Percentiles rank a stretch among this genome's conserved stretches.
Conservation (phyloP, 2,113 vertebrate genomes). For the Mesembrinibis cayennensis region DNA sequence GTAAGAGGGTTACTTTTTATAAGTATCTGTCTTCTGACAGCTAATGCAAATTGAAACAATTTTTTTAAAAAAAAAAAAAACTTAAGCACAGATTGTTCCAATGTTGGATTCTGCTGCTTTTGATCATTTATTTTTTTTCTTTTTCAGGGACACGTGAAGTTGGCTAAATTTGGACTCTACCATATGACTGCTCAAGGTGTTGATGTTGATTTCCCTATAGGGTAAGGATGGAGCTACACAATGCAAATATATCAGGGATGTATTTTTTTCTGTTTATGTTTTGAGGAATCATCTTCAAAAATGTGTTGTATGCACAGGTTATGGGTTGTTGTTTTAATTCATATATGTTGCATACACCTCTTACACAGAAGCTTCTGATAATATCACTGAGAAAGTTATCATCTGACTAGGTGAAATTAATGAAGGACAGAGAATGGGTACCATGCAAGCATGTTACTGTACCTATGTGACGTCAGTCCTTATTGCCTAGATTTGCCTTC, state of each 20-base stretch:
- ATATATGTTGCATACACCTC: not conserved
- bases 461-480: not conserved
- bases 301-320: not conserved
- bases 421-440: not conserved
- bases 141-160: conserved; percentile 87
- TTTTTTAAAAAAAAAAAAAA: not conserved
- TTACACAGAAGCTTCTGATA: not conserved
- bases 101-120: not conserved
- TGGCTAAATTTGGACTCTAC: conserved; percentile 97
- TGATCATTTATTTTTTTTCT: not conserved
- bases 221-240: conserved; percentile 75
- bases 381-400: not conserved
- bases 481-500: not conserved
- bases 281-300: not conserved
- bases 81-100: not conserved
- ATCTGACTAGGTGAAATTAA: not conserved
- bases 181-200: conserved; percentile 96
- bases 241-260: not conserved
- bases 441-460: not conserved
- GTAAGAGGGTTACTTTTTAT: not conserved
- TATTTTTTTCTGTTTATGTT: not conserved
- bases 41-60: not conserved
- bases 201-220: conserved; percentile 98
- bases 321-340: not conserved
- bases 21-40: not conserved